Base-by-base conservation (phyloP, 2,888 invertebrate genomes). In the Cephus nigrinus region DNA sequence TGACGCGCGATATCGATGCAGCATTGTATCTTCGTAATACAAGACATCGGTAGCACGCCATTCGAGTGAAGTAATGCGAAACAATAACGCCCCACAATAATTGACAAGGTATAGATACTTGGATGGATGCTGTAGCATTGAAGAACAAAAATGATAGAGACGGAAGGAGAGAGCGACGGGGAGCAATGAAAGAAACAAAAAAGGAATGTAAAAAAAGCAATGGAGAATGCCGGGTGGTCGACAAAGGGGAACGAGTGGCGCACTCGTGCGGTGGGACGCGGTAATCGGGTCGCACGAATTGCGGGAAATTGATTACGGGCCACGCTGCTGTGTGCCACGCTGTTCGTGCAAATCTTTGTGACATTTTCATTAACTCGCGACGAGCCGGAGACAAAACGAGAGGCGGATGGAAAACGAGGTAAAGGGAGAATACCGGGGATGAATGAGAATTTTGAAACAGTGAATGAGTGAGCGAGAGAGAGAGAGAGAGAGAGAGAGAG, bases 321-420 rank as follows among this genome's bases (percentile, higher is more conserved):
- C 35, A 55, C 75, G 68, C 75, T 35, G 23, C 55, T 40, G 36
- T 55, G 75, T 55, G 68, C 40, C 73, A 69, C 34, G 30, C 81
- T 77, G 80, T 80, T 83, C 78, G 78, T 80, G 84, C 84, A 84
- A 87, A 87, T 87, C 87, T 84, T 85, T 83, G 83, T 87, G 87
- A 87, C 88, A 80, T 85, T 88, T 87, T 87, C 87, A 87, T 87
- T 87, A 87, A 86, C 88, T 82, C 81, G 75, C 77, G 77, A 78
- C 77, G 78, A 76, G 79, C 82, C 75, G 80, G 81, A 78, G 79
- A 77, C 80, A 76, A 77, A 80, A 36, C 71, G 77, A 78, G 80
- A 74, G 76, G 80, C 12, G 31, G 33, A 71, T 71, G 71, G 33
- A 31, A 31, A 71, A 71, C 12, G 31, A 23, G 55, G 55, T 55